Base-by-base conservation (phyloP, 2,113 vertebrate species). In the Aepyceros melampus region DNA sequence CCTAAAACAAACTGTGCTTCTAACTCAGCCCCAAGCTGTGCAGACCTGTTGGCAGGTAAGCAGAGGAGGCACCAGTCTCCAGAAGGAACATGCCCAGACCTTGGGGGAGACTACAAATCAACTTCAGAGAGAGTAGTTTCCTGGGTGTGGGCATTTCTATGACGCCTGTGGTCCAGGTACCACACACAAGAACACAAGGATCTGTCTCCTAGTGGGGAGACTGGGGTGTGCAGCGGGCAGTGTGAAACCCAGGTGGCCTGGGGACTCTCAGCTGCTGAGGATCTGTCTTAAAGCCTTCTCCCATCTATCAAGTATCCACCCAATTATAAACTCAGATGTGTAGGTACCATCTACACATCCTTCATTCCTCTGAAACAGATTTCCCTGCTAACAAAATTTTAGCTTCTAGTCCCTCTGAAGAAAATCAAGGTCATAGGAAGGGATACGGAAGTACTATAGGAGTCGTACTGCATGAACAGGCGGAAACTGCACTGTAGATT, bases 221-320 rank as follows among this genome's bases (percentile, higher is more conserved):
- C 87, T 3, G 25, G n/a, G 4, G 15, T 12, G 40, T 2, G 3
- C 53, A 16, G 47, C 0, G 1, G 40, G 17, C n/a, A n/a, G 10
- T 33, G 5, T 7, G 17, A 31, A 45, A 43, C 60, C 25, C 89
- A 81, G 67, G n/a, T 40, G 3, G 16, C 8, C 27, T 36, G 9
- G 51, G 31, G 56, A 64, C 21, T 36, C 10, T 31, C 40, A 36
- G n/a, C 8, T 74, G 40, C 17, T 8, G n/a, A 64, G 47, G 1
- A 76, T 12, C 60, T 51, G 11, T 27, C 71, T 62, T 79, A 15
- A 51, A 85, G 31, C 3, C 11, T 43, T 58, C 27, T 43, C 40
- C 53, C 53, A 1, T 40, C 33, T 8, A 27, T 56, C 89, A 87
- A 29, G 17, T 76, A 85, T 36, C 83, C 91, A 95, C 11, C 82